Evolutionary conservation across 2,888 invertebrate genomes (phyloP).

Genomic region (Erebia aethiops): DNA sequence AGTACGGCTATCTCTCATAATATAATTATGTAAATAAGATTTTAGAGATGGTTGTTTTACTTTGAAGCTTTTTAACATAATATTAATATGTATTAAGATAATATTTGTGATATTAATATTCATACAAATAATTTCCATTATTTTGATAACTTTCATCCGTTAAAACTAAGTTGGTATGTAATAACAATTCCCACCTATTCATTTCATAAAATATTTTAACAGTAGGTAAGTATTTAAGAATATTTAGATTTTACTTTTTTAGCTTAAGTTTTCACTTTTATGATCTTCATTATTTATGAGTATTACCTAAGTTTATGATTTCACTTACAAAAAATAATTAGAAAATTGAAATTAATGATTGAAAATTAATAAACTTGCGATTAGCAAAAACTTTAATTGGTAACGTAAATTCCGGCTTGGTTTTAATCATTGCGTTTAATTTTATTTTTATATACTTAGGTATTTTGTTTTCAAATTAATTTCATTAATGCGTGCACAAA

Average conservation of each 20-base stretch:
- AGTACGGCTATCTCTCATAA: too few species aligned
- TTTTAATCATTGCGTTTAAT: too few species aligned
- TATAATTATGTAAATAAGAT: constrained; percentile 8
- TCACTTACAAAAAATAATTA: not conserved
- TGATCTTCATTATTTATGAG: not conserved
- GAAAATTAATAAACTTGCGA: too few species aligned
- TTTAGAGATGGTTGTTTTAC: not conserved
- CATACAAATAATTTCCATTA: not conserved
- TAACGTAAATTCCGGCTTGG: not conserved
- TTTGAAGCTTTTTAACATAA: not conserved
- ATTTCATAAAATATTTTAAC: not conserved
- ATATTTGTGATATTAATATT: constrained; percentile 1
- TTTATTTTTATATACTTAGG: too few species aligned
- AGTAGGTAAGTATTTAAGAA: not conserved
- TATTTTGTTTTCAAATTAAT: not conserved
- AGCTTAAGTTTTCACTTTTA: constrained; percentile 11
- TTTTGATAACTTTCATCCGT: too few species aligned
- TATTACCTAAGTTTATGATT: not conserved
- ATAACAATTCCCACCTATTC: not conserved
- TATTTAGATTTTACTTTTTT: not conserved
- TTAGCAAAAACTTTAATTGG: not conserved
- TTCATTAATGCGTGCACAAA: not conserved
- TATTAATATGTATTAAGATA: not conserved
- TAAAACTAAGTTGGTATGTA: too few species aligned
- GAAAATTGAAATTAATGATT: not conserved